Conservation (phyloP, 2,113 vertebrate genomes). For the Grallaria varia region DNA sequence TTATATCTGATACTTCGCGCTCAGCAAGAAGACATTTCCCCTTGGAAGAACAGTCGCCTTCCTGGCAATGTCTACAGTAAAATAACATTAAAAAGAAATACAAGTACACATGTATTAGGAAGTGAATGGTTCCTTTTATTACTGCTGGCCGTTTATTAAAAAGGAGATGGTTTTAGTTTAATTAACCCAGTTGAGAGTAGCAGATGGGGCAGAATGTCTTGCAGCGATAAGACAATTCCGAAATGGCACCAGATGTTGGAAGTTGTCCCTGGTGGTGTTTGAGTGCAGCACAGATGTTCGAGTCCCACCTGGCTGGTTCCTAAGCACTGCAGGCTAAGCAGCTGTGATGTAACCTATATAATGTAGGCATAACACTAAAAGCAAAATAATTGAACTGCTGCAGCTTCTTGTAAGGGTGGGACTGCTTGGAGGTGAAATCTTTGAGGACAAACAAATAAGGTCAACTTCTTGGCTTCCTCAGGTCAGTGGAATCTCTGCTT, state of each 20-base stretch:
- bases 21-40: not conserved
- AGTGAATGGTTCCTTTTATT: conserved; percentile 76
- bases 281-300: conserved; percentile 92
- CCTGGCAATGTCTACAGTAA: conserved; percentile 57
- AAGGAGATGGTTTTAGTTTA: conserved; percentile 77
- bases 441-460: conserved; percentile 71
- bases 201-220: conserved; percentile 90
- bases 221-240: conserved; percentile 81
- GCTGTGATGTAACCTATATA: conserved; percentile 80
- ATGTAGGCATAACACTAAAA: conserved; percentile 75
- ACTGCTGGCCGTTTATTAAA: conserved; percentile 79
- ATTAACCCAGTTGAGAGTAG: conserved; percentile 86
- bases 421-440: conserved; percentile 72
- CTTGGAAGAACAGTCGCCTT: conserved; percentile 25
- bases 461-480: conserved; percentile 24
- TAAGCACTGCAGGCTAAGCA: conserved; percentile 82
- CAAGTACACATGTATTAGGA: conserved; percentile 60
- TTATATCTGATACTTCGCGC: not conserved
- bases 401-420: conserved; percentile 57
- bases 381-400: conserved; percentile 73
- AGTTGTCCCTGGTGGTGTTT: conserved; percentile 87
- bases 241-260: conserved; percentile 85
- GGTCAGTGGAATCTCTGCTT: not conserved
- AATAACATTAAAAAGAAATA: conserved; percentile 73
- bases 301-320: conserved; percentile 82